Evolutionary conservation across 2,797 vertebrate genomes (phyloP).

Genomic region (Furcifer pardalis): DNA sequence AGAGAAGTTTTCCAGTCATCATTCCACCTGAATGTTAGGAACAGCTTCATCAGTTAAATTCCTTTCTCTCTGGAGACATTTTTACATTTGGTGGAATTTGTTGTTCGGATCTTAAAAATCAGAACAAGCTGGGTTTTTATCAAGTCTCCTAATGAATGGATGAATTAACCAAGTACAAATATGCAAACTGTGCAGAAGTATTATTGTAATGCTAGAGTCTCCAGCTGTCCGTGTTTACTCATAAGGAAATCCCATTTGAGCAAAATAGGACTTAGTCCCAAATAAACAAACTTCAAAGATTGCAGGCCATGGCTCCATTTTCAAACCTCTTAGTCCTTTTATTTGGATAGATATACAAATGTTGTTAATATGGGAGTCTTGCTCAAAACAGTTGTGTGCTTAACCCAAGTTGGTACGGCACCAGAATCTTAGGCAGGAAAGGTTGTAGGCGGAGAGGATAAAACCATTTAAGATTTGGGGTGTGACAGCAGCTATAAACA

Average conservation of each 20-base stretch:
- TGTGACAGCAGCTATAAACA: neutral
- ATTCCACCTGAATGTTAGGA: neutral
- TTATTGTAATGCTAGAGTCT: neutral
- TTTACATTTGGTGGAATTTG: neutral
- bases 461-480: neutral
- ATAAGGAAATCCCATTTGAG: neutral
- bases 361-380: neutral
- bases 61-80: too few species aligned
- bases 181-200: neutral
- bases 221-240: neutral
- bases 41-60: neutral
- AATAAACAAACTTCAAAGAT: neutral
- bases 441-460: neutral
- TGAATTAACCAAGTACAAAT: neutral
- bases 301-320: neutral
- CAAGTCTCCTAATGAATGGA: neutral
- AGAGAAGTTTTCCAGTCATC: too few species aligned
- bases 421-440: neutral
- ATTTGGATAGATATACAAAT: neutral
- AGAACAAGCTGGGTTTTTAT: neutral
- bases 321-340: neutral
- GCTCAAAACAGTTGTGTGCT: neutral
- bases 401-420: neutral
- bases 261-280: neutral
- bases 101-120: neutral